Evolutionary conservation across 2,113 vertebrate species (phyloP), one percentile per base, ranked within the genome.

Genomic region (Seriola rivoliana): DNA sequence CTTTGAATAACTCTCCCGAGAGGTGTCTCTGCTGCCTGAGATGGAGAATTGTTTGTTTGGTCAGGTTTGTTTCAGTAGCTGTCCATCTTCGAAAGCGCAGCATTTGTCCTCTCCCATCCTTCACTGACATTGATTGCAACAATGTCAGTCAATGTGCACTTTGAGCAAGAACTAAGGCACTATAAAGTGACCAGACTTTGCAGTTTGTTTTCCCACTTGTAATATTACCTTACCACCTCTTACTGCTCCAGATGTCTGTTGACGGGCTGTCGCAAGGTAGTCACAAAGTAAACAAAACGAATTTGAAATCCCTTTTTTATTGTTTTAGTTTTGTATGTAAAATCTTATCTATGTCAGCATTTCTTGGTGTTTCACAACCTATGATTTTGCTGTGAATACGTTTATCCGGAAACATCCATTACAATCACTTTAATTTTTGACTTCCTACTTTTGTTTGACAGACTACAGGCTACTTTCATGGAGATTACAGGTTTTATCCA

Each of bases 31-130:
- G 19, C 23, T 23, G 38, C 36, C 50, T 66, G 3, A 1, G 34
- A 65, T 66, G 50, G 36, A 67, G 7, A 8, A 58, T 58, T 34
- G 19, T 44, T 58, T 57, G 19, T 38, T 66, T 21, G 17, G 23
- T 75, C 23, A 55, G 50, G 4, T 76, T 60, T 78, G 32, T 29
- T 70, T 70, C n/a, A 40, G 16, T 52, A 32, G 66, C 46, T 68
- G 29, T 77, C 64, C 0, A 1, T 77, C 8, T 50, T 59, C 60
- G 38, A 14, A 48, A 80, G 14, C 16, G 44, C 10, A 72, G 25
- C 6, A 7, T 64, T 32, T 55, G 34, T 78, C 9, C 9, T 60
- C 10, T 38, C 1, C 42, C 4, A 17, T 23, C 29, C 9, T 79
- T n/a, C 16, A 23, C 58, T 44, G n/a, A 62, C 57, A 52, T 32